phyloP scores from a whole-genome alignment of 2,797 vertebrate genomes.

The Sebastes trivittatus region DNA sequence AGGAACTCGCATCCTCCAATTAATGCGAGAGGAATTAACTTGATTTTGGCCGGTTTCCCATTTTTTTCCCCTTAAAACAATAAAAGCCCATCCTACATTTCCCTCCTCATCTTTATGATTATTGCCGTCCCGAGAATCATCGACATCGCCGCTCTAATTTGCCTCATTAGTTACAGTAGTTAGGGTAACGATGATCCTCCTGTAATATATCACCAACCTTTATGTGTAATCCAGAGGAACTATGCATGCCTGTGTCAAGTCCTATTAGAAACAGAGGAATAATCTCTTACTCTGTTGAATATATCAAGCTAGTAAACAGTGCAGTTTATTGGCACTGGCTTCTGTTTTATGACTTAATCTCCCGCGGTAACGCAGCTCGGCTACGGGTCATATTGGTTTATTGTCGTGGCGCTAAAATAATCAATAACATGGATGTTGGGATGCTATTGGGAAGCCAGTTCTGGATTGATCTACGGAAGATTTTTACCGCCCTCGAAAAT shows the following conservation, averaged over 20 bases:
- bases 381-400: constrained; percentile 72
- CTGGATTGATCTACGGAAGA: constrained; percentile 57
- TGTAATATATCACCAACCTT: constrained; percentile 66
- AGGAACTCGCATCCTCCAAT: constrained; percentile 66
- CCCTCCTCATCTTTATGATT: constrained; percentile 66
- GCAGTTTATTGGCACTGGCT: constrained; percentile 63
- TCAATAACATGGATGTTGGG: constrained; percentile 66
- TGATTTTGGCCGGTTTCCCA: constrained; percentile 66
- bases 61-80: constrained; percentile 54
- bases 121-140: constrained; percentile 63
- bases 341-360: constrained; percentile 75
- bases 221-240: constrained; percentile 58
- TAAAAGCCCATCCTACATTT: constrained; percentile 61
- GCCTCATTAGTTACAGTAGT: constrained; percentile 78
- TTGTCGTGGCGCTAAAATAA: constrained; percentile 62
- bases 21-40: constrained; percentile 71
- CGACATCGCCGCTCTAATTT: constrained; percentile 68
- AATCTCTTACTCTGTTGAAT: constrained; percentile 47
- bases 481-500: constrained; percentile 13
- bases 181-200: constrained; percentile 68
- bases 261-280: constrained; percentile 61
- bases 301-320: constrained; percentile 58
- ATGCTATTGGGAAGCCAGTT: constrained; percentile 47
- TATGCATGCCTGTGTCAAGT: constrained; percentile 43
- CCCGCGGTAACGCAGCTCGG: constrained; percentile 35